Evolutionary conservation across 2,113 vertebrate species (phyloP).

Genomic region (Takifugu flavidus): DNA sequence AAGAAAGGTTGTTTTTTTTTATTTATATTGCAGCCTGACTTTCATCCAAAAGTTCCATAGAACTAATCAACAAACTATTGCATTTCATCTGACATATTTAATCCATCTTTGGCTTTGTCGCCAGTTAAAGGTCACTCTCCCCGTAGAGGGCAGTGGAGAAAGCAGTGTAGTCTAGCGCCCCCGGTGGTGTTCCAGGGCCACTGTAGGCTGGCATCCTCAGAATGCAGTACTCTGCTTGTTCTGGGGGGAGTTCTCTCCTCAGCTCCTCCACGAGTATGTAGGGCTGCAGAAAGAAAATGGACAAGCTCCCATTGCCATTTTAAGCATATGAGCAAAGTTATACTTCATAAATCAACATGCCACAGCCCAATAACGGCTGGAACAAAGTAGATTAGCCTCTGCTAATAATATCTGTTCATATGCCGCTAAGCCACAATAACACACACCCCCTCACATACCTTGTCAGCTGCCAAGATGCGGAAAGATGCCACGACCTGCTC

Average conservation of each 20-base stretch:
- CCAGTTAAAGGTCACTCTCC: constrained; percentile 89
- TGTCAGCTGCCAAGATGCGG: constrained; percentile 91
- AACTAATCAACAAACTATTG: not conserved
- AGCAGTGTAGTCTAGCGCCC: constrained; percentile 90
- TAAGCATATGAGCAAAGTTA: constrained; percentile 11
- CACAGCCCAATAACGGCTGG: constrained; percentile 9
- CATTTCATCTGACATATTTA: not conserved
- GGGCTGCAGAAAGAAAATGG: constrained; percentile 67
- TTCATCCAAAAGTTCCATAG: no score
- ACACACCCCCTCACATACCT: constrained; percentile 71
- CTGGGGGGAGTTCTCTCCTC: constrained; percentile 85
- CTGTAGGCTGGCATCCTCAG: constrained; percentile 85
- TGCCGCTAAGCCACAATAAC: constrained; percentile 2
- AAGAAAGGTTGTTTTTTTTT: no score
- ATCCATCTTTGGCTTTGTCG: constrained; percentile 17
- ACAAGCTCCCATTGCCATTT: constrained; percentile 9
- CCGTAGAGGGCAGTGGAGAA: constrained; percentile 95
- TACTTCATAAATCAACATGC: constrained; percentile 14
- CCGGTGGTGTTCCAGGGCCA: constrained; percentile 72
- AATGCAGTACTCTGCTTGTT: constrained; percentile 92
- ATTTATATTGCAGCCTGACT: no score
- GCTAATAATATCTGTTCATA: constrained; percentile 24
- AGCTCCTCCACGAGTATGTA: constrained; percentile 91
- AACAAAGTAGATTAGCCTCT: constrained; percentile 4
- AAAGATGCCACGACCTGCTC: constrained; percentile 96